These are phyloP conservation scores for Prunella himalayana DNA, from an alignment of 2,113 vertebrate genomes.

Conservation along the genomic window DNA sequence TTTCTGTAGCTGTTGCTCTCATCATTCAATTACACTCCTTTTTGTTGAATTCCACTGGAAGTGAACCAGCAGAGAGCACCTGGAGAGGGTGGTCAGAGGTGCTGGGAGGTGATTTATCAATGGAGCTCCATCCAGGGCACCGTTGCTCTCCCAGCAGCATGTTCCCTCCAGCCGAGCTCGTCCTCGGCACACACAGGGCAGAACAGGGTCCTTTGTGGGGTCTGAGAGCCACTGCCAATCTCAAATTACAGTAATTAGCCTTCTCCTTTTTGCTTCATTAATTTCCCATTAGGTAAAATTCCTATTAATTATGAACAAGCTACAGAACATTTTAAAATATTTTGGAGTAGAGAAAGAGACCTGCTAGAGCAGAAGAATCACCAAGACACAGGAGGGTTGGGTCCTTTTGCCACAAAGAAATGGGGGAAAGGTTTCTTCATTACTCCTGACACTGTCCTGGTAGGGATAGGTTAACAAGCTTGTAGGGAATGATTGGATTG, in stretches of 20 bases:
- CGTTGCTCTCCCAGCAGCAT: accelerated
- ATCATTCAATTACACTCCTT: not conserved
- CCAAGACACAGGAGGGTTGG: accelerated
- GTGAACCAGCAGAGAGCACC: not conserved
- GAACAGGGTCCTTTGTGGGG: not conserved
- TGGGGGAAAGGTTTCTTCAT: not conserved
- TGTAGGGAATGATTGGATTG: not conserved
- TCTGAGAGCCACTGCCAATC: conserved; percentile 14
- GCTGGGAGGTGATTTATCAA: not conserved
- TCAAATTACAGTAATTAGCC: conserved; percentile 44
- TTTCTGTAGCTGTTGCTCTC: not conserved
- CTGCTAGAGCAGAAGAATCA: not conserved
- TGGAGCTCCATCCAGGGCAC: not conserved
- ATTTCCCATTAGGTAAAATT: conserved; percentile 53
- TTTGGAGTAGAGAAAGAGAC: not conserved
- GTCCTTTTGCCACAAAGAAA: not conserved
- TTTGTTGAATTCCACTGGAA: not conserved
- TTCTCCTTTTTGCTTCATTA: conserved; percentile 51
- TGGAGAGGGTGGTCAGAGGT: not conserved
- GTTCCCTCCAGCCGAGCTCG: not conserved
- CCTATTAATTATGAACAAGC: conserved; percentile 52
- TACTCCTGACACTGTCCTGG: not conserved
- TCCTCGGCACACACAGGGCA: not conserved
- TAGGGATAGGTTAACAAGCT: not conserved
- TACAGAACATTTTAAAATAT: not conserved